Evolutionary conservation across 2,113 vertebrate genomes (phyloP), one percentile per base, ranked within the genome.

Genomic region (Xiphophorus hellerii): DNA sequence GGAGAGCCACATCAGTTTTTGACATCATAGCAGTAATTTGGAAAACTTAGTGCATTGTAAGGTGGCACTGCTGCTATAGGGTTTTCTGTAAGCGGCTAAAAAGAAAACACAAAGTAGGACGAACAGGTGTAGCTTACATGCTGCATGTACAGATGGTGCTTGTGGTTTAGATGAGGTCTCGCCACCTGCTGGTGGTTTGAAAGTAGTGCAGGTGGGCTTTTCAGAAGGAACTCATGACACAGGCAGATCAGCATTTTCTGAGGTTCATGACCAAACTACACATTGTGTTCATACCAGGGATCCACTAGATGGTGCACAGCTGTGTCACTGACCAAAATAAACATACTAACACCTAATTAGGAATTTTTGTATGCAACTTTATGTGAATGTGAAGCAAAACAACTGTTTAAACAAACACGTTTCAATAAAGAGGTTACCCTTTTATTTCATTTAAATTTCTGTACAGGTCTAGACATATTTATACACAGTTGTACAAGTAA

Each of bases 391-490:
- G 20, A 58, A 58, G 25, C 25, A 25, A 10, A 54, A n/a, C 10
- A 3, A 25, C 51, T 58, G 22, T n/a, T 9, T 58, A n/a, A 25
- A 70, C 0, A 8, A 79, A 63, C 22, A 76, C 48, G 77, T 42
- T 75, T 73, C 69, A 68, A 81, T 86, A 76, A 93, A 92, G 89
- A 75, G 84, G 78, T 88, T 69, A 85, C 68, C 82, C 92, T 73
- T 92, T 95, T 93, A 93, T 94, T 94, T 89, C 13, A 86, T 85
- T 84, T 84, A 81, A 63, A 87, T 86, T 77, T 90, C 84, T 94
- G 89, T 94, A 94, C 94, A 95, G 78, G 75, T 93, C 90, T 91
- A 91, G 76, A 88, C 75, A 88, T 86, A 84, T 89, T 78, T 87
- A 81, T 90, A 92, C 89, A 94, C 81, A 90, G 84, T 60, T 88